phyloP scores from a whole-genome alignment of 2,797 vertebrate species.

The Xenentodon cancila region DNA sequence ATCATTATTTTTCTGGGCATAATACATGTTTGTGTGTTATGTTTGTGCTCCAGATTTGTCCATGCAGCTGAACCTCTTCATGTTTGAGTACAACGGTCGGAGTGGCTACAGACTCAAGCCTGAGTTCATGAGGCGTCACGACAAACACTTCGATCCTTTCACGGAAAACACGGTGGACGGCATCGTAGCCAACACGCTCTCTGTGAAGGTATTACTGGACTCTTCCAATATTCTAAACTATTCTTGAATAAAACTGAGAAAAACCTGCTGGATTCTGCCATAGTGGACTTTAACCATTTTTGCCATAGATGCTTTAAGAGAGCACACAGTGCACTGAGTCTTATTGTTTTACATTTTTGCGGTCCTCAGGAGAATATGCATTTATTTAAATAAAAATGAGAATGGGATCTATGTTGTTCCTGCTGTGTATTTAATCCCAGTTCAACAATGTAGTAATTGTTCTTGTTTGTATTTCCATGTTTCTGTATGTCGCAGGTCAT shows the following conservation, averaged over 20 bases:
- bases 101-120: constrained; percentile 96
- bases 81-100: constrained; percentile 97
- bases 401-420: not conserved
- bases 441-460: not conserved
- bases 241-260: too few species aligned
- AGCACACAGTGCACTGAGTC: too few species aligned
- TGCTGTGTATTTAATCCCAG: too few species aligned
- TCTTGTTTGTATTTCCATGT: not conserved
- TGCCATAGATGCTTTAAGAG: too few species aligned
- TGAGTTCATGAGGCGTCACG: constrained; percentile 96
- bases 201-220: constrained; percentile 98
- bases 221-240: too few species aligned
- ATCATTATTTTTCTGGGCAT: too few species aligned
- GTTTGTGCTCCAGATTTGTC: constrained; percentile 86
- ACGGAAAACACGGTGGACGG: constrained; percentile 96
- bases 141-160: constrained; percentile 98
- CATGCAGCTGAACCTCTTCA: constrained; percentile 98
- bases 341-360: not conserved
- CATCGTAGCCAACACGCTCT: constrained; percentile 97
- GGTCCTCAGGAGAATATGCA: not conserved
- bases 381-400: not conserved
- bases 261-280: too few species aligned
- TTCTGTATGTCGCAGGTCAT: constrained; percentile 83
- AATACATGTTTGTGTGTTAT: too few species aligned
- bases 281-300: too few species aligned